Conservation (phyloP, 2,888 invertebrate species). For the Thymelicus sylvestris region DNA sequence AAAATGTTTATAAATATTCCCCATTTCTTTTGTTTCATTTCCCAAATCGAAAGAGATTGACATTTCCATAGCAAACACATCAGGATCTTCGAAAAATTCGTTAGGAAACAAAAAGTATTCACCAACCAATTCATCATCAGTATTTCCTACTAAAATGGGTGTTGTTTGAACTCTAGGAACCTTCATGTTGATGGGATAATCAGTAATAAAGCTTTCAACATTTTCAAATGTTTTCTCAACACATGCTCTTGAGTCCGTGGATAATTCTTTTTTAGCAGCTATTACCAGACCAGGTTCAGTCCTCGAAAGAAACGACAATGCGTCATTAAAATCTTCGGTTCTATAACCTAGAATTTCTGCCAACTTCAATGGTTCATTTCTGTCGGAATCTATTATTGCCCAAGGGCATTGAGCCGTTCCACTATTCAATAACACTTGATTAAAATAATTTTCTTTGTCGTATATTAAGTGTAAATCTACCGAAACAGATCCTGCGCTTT, state of each 20-base stretch:
- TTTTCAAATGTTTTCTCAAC: slow-evolving; percentile 51
- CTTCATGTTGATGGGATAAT: slow-evolving; percentile 44
- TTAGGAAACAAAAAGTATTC: slow-evolving; percentile 43
- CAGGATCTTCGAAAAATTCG: slow-evolving; percentile 15
- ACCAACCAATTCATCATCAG: slow-evolving; percentile 55
- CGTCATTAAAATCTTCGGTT: slow-evolving; percentile 46
- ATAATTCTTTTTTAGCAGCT: slow-evolving; percentile 44
- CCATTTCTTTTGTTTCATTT: slow-evolving; percentile 42
- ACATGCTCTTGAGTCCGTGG: slow-evolving; percentile 50
- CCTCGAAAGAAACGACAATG: slow-evolving; percentile 52
- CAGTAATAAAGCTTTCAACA: slow-evolving; percentile 50
- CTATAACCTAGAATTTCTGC: slow-evolving; percentile 54
- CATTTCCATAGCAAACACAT: slow-evolving; percentile 32
- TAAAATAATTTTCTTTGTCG: slow-evolving; percentile 53
- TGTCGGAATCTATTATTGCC: slow-evolving; percentile 50
- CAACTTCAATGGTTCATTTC: slow-evolving; percentile 53
- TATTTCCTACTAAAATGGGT: slow-evolving; percentile 54
- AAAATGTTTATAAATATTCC: slow-evolving; percentile 48
- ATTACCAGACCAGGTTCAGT: slow-evolving; percentile 49
- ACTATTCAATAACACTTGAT: slow-evolving; percentile 62
- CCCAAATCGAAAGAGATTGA: slow-evolving; percentile 47
- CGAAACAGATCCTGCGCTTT: slow-evolving; percentile 62
- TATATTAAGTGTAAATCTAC: slow-evolving; percentile 62
- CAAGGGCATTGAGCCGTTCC: slow-evolving; percentile 54
- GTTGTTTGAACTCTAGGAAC: slow-evolving; percentile 46